Evolutionary conservation across 2,113 vertebrate species (phyloP), one percentile per base, ranked within the genome.

Genomic region (Pampusana beccarii): DNA sequence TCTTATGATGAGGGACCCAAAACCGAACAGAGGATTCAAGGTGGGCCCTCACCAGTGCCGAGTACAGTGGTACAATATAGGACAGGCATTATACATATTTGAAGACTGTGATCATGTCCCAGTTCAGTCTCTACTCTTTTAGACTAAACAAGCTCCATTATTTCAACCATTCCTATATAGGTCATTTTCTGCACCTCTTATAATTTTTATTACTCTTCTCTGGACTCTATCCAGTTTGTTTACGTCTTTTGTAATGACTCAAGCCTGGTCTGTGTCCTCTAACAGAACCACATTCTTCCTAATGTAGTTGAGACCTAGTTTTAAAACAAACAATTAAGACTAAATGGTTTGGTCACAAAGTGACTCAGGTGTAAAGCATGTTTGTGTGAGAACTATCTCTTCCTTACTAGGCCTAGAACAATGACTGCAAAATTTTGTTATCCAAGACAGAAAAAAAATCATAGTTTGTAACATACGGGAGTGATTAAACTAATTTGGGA

Each of bases 121-220:
- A 36, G 40, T 66, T 93, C 60, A 57, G 29, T 48, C 67, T 86
- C 92, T 93, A n/a, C 21, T 84, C 34, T 61, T 80, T 73, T 67
- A 95, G 89, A 95, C 96, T 95, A 96, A 96, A 97, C 89, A 95
- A 89, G 26, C 13, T 78, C 73, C 61, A 89, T 93, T 93, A 91
- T 92, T 95, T 84, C 38, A 74, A 13, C 51, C 77, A 91, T 92
- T 91, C 48, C 44, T 93, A 46, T 83, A 75, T 60, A 81, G 86
- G 65, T 89, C 26, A 81, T 69, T 75, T 90, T 93, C 57, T 79
- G 13, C 20, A 67, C 26, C 73, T 91, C 84, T 87, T 79, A 72
- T 40, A 19, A 85, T 58, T 92, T 95, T 95, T 93, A 92, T 92
- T 87, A 44, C 44, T 53, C 51, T 95, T 86, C 74, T 86, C 79